Percentiles rank a stretch among this genome's conserved stretches.
These are phyloP conservation scores for Oncorhynchus clarkii DNA, from an alignment of 2,113 vertebrate genomes.

Conservation along the genomic window DNA sequence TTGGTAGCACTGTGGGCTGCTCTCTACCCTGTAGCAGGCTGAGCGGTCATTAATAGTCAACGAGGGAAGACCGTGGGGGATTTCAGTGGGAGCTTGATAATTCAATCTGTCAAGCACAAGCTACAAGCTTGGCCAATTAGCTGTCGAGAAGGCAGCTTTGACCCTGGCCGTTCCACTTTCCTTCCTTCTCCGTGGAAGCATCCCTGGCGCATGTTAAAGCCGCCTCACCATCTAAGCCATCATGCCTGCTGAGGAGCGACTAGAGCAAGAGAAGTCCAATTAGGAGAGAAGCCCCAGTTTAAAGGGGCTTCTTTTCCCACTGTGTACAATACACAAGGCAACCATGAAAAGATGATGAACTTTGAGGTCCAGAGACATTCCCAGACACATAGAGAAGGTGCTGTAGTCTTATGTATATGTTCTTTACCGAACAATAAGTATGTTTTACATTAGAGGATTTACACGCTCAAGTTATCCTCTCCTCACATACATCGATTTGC, in stretches of 20 bases:
- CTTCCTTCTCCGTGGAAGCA: conserved; percentile 45
- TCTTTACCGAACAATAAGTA: not conserved
- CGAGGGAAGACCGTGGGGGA: conserved; percentile 62
- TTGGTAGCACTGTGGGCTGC: no score
- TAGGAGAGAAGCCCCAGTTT: not conserved
- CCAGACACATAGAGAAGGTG: not conserved
- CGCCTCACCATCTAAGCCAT: conserved; percentile 45
- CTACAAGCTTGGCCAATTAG: conserved; percentile 72
- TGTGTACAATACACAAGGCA: not conserved
- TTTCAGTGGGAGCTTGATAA: conserved; percentile 69
- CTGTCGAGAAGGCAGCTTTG: conserved; percentile 65
- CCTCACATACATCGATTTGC: not conserved
- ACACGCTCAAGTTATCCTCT: not conserved
- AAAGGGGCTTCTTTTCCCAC: not conserved
- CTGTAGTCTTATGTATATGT: not conserved
- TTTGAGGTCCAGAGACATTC: not conserved
- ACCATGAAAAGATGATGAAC: not conserved
- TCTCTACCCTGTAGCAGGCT: conserved; percentile 14
- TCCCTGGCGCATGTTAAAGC: conserved; percentile 56
- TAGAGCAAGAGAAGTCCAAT: conserved; percentile 27
- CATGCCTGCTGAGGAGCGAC: conserved; percentile 33
- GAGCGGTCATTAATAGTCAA: conserved; percentile 72
- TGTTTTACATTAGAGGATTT: not conserved
- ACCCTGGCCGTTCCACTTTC: conserved; percentile 48
- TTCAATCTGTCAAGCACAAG: conserved; percentile 71